These are phyloP conservation scores for Epinephelus cyanopodus DNA, from an alignment of 2,113 vertebrate species.

Conservation along the genomic window DNA sequence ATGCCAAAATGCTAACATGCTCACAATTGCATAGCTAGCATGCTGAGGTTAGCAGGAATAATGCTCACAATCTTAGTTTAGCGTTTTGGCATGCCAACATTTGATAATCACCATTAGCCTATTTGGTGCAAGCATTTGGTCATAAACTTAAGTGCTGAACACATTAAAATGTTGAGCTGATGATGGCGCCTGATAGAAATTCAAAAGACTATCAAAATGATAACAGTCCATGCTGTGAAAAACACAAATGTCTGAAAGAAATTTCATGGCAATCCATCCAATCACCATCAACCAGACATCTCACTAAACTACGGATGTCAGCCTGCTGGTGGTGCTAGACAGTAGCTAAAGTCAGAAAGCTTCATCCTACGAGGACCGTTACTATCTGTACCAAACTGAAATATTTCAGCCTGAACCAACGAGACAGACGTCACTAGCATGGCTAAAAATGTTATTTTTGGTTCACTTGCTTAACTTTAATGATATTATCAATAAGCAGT, in stretches of 20 bases:
- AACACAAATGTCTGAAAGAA: too few relatives aligned
- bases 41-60: background rate
- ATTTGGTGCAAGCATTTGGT: background rate
- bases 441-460: background rate
- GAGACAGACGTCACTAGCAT: background rate
- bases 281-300: too few relatives aligned
- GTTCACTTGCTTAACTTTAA: background rate
- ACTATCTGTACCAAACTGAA: background rate
- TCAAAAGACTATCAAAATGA: too few relatives aligned
- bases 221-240: too few relatives aligned
- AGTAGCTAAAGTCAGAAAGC: too few relatives aligned
- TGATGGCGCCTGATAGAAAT: background rate
- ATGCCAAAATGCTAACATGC: too few relatives aligned
- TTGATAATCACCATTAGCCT: background rate
- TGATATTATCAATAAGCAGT: background rate
- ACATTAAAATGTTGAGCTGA: background rate
- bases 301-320: too few relatives aligned
- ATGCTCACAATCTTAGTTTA: background rate
- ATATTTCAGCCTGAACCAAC: conserved; percentile 6
- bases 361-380: background rate
- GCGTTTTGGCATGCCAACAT: background rate
- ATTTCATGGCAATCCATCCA: too few relatives aligned
- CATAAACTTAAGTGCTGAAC: background rate
- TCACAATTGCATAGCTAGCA: too few relatives aligned
- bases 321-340: too few relatives aligned